A percentile compares a stretch with the other conserved stretches of the same genome.
These are phyloP conservation scores for Hofmannophila pseudospretella DNA, from an alignment of 2,888 invertebrate genomes.

Conservation along the genomic window DNA sequence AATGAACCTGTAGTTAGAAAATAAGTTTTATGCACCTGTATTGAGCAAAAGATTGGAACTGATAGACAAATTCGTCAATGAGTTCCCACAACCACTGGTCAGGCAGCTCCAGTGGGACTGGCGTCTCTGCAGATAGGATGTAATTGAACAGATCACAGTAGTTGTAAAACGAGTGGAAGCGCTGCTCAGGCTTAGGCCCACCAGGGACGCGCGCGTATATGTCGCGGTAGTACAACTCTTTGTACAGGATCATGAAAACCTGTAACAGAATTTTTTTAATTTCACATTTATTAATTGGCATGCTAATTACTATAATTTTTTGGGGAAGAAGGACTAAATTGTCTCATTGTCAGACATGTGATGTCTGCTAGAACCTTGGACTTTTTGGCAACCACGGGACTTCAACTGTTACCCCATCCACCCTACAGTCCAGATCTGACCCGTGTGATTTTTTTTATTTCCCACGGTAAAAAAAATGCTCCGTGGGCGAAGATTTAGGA, in stretches of 20 bases:
- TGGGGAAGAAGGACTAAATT: too few species aligned
- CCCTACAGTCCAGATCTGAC: too few species aligned
- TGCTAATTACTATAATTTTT: too few species aligned
- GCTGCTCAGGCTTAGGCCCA: slow-evolving; percentile 93
- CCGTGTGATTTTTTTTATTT: too few species aligned
- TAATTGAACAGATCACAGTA: slow-evolving; percentile 99
- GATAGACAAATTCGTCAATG: slow-evolving; percentile 99
- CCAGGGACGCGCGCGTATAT: slow-evolving; percentile 95
- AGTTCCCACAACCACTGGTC: slow-evolving; percentile 99
- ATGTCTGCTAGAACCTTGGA: too few species aligned
- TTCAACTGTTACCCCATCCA: too few species aligned
- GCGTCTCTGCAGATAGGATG: slow-evolving; percentile 92
- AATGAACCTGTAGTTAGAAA: too few species aligned
- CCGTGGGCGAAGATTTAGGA: too few species aligned
- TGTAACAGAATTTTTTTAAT: slow-evolving; percentile 55
- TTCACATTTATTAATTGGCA: too few species aligned
- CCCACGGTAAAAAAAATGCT: too few species aligned
- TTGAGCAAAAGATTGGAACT: slow-evolving; percentile 94
- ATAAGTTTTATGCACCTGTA: slow-evolving; percentile 83
- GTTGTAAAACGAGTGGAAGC: slow-evolving; percentile 97
- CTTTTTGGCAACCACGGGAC: too few species aligned
- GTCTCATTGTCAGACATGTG: too few species aligned
- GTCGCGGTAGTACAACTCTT: slow-evolving; percentile 98
- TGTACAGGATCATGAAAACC: slow-evolving; percentile 96
- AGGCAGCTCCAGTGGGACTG: slow-evolving; percentile 93